These are phyloP conservation scores for Cynaeus angustus DNA, from an alignment of 2,888 invertebrate species.

Conservation along the genomic window DNA sequence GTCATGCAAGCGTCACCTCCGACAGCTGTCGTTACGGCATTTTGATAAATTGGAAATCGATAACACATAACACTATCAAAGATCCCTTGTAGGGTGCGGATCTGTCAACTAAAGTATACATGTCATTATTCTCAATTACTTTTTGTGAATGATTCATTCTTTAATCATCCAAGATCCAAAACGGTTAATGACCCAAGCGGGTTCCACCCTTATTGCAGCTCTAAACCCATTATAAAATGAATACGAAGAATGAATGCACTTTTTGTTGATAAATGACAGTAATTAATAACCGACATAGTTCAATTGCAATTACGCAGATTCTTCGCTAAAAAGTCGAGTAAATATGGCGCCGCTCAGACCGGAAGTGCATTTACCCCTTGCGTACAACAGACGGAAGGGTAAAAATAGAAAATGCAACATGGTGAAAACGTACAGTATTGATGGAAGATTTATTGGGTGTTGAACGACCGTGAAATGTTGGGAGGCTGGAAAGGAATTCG, in stretches of 20 bases:
- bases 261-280: not conserved
- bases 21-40: slow-evolving; percentile 29
- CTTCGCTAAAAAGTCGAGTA: not conserved
- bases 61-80: not conserved
- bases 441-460: slow-evolving; percentile 16
- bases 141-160: slow-evolving; percentile 2
- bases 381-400: slow-evolving; percentile 40
- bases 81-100: not conserved
- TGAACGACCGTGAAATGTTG: slow-evolving; percentile 6
- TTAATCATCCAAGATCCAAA: slow-evolving; percentile 4
- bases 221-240: not conserved
- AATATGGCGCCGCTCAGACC: slow-evolving; percentile 45
- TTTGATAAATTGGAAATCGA: slow-evolving; percentile 39
- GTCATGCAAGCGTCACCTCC: slow-evolving; percentile 29
- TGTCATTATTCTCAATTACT: slow-evolving; percentile 2
- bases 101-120: not conserved
- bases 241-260: not conserved
- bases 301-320: not conserved
- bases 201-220: not conserved
- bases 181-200: not conserved
- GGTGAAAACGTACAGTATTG: slow-evolving; percentile 19
- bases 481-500: not conserved
- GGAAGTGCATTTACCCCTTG: slow-evolving; percentile 49
- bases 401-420: slow-evolving; percentile 47
- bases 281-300: not conserved